These are phyloP conservation scores for Pungitius pungitius DNA, from an alignment of 2,113 vertebrate species.

Conservation along the genomic window DNA sequence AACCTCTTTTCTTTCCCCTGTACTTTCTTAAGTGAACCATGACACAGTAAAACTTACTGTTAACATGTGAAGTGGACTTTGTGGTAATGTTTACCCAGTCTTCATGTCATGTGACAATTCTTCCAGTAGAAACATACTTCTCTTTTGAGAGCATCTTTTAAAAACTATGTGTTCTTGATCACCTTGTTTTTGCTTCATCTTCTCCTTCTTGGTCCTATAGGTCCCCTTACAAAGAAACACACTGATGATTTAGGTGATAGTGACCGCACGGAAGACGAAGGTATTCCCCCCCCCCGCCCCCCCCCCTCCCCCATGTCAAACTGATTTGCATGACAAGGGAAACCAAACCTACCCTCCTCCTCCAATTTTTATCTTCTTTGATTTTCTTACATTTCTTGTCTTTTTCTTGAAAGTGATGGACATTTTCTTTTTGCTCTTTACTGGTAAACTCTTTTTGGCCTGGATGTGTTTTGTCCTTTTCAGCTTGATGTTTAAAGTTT, in stretches of 20 bases:
- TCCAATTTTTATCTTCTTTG: constrained; percentile 91
- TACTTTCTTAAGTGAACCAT: constrained; percentile 47
- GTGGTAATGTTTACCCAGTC: constrained; percentile 48
- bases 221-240: constrained; percentile 99
- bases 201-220: constrained; percentile 99
- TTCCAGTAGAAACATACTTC: constrained; percentile 74
- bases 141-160: constrained; percentile 86
- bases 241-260: constrained; percentile 99
- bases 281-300: constrained; percentile 89
- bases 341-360: constrained; percentile 75
- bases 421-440: constrained; percentile 89
- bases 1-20: constrained; percentile 71
- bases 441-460: constrained; percentile 85
- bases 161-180: constrained; percentile 97
- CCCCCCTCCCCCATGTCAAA: constrained; percentile 91
- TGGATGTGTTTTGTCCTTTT: constrained; percentile 99
- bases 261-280: constrained; percentile 99
- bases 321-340: constrained; percentile 98
- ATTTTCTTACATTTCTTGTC: constrained; percentile 98
- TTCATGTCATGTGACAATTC: constrained; percentile 56
- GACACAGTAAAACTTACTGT: constrained; percentile 49
- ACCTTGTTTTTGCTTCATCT: constrained; percentile 95
- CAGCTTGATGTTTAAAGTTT: constrained; percentile 91
- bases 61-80: constrained; percentile 55
- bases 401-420: constrained; percentile 91